Evolutionary conservation across 2,797 vertebrate genomes (phyloP).

Genomic region (Kryptopterus vitreolus): DNA sequence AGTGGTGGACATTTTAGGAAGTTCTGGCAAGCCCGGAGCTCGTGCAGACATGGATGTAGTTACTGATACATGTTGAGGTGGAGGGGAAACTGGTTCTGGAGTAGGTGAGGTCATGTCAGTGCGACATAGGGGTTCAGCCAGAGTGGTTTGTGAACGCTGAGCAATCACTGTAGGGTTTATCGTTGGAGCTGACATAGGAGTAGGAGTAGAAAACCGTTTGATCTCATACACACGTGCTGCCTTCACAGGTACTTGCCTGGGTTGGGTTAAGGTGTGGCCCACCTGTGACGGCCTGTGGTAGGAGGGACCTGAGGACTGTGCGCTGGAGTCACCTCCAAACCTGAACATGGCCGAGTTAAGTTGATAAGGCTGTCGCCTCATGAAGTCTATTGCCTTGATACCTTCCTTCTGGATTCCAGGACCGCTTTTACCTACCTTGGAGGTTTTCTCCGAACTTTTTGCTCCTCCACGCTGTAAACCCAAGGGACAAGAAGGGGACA

Average conservation of each 20-base stretch:
- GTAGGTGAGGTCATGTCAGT: slow-evolving; percentile 75
- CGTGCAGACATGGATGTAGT: slow-evolving; percentile 45
- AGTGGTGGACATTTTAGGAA: slow-evolving; percentile 68
- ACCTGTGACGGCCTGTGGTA: slow-evolving; percentile 68
- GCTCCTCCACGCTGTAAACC: slow-evolving; percentile 79
- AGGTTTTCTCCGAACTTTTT: slow-evolving; percentile 74
- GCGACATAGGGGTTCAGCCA: slow-evolving; percentile 86
- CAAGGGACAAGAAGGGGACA: slow-evolving; percentile 86
- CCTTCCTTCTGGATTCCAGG: slow-evolving; percentile 79
- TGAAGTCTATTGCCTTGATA: slow-evolving; percentile 90
- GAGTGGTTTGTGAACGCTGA: slow-evolving; percentile 87
- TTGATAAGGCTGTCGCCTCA: slow-evolving; percentile 95
- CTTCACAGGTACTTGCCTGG: slow-evolving; percentile 84
- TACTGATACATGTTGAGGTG: slow-evolving; percentile 45
- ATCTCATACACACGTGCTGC: slow-evolving; percentile 88
- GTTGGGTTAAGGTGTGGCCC: slow-evolving; percentile 68
- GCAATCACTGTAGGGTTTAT: slow-evolving; percentile 84
- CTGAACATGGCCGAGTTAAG: slow-evolving; percentile 97
- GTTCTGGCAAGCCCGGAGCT: slow-evolving; percentile 64
- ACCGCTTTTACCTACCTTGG: slow-evolving; percentile 62
- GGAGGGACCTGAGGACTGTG: slow-evolving; percentile 65
- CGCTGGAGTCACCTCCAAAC: slow-evolving; percentile 74
- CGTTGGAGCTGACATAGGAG: slow-evolving; percentile 84
- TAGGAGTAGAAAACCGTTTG: slow-evolving; percentile 93
- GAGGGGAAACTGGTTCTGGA: slow-evolving; percentile 44